Base-by-base conservation (phyloP, 2,888 invertebrate genomes). In the Eupithecia exiguata region DNA sequence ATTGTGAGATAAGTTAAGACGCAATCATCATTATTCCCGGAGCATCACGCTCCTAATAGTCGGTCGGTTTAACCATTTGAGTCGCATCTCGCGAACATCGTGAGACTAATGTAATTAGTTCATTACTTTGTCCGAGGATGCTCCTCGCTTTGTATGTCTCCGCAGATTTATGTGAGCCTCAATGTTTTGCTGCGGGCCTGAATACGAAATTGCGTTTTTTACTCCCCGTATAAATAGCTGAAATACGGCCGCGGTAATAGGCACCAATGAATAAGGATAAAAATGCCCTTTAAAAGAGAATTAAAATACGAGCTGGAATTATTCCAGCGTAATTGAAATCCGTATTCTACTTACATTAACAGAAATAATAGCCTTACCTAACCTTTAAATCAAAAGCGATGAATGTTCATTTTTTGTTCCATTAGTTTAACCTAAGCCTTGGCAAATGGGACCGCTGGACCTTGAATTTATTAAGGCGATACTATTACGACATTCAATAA, bases 81-180 rank as follows among this genome's bases (percentile, higher is more conserved):
- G 86, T 85, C 86, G 86, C 86, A 85, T 88, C 86, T 86, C 86
- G 83, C 83, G 84, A 83, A 82, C 82, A 86, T 85, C 85, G 84
- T 85, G 86, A 86, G 84, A 87, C 89, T 92, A 93, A 93, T 93
- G 92, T 92, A 91, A 93, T 93, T 93, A 92, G 91, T 91, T 92
- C 91, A 91, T 92, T 93, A 92, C 92, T 91, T 89, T 88, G 87
- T 89, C 88, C 88, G 86, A 86, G 84, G 86, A 84, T 85, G 85
- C 82, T 84, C 85, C 84, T 83, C 86, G 84, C 86, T 88, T 88
- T 87, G 88, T 86, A 85, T 86, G 87, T 87, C 86, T 87, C 87
- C 82, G 80, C 87, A 88, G 90, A 91, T 92, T 91, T 91, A 91
- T 92, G 87, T 85, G 85, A 84, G 82, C 83, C 86, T 83, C 84